Evolutionary conservation across 2,888 invertebrate species (phyloP).

Genomic region (Microctonus hyperodae): DNA sequence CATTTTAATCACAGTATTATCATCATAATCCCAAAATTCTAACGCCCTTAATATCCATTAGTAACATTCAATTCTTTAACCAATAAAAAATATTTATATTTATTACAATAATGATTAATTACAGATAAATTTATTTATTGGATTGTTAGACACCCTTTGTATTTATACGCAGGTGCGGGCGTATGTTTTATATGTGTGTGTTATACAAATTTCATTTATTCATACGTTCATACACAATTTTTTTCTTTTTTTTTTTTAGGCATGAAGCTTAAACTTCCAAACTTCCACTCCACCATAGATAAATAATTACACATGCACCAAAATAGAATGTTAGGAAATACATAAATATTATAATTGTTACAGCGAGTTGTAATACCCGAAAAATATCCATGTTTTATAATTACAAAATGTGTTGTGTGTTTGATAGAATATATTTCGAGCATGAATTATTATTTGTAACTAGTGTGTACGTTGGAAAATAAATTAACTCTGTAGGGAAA

Average conservation of each 20-base stretch:
- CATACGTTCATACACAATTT: neutral
- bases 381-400: conserved; percentile 45
- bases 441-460: no score
- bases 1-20: neutral
- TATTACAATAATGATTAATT: neutral
- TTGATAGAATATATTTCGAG: no score
- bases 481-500: no score
- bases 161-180: conserved; percentile 48
- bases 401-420: no score
- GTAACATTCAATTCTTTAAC: neutral
- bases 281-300: conserved; percentile 49
- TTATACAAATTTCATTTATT: conserved; percentile 3
- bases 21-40: neutral
- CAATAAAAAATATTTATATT: neutral
- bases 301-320: conserved; percentile 48
- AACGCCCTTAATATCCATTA: neutral
- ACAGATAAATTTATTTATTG: neutral
- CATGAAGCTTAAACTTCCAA: conserved; percentile 37
- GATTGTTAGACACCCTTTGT: conserved; percentile 35
- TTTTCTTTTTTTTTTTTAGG: neutral
- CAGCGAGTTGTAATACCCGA: conserved; percentile 51
- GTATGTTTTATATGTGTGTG: neutral
- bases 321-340: conserved; percentile 58
- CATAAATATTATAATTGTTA: conserved; percentile 52
- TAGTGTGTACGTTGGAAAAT: no score